Percentiles rank a stretch among this genome's conserved stretches.
Conservation (phyloP, 2,113 vertebrate genomes). For the Sapajus apella region DNA sequence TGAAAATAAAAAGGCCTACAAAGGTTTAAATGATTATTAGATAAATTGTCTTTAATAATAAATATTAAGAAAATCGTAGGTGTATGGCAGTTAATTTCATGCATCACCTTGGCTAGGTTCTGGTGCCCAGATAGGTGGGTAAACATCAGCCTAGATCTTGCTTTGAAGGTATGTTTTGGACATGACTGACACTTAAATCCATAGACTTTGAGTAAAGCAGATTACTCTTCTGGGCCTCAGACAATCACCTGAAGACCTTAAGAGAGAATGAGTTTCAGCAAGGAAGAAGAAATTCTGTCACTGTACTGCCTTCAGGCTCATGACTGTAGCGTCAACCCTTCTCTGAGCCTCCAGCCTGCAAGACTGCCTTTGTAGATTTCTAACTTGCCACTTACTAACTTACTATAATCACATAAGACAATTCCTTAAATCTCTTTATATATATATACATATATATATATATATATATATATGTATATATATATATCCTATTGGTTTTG, state of each 20-base stretch:
- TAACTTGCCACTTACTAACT: not conserved
- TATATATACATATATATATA: not conserved
- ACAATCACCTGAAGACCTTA: not conserved
- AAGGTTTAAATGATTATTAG: not conserved
- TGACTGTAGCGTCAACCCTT: not conserved
- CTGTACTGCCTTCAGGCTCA: not conserved
- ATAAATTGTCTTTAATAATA: not conserved
- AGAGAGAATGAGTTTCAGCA: not conserved
- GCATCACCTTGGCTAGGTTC: not conserved
- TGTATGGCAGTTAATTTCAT: not conserved
- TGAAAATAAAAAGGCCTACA: not conserved
- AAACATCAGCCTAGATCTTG: not conserved
- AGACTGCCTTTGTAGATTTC: not conserved
- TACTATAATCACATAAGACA: not conserved
- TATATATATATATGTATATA: not conserved
- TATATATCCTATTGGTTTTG: not conserved
- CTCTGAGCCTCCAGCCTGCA: not conserved
- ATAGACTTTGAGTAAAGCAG: not conserved
- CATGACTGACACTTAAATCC: not conserved
- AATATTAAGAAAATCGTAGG: not conserved
- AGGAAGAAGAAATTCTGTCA: not conserved
- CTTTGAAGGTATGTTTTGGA: not conserved
- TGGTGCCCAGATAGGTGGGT: not conserved
- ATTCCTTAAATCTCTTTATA: not conserved
- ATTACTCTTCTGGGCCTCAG: not conserved